These are phyloP conservation scores for Rhamphomyia laevipes DNA, from an alignment of 2,888 invertebrate genomes.

Conservation along the genomic window DNA sequence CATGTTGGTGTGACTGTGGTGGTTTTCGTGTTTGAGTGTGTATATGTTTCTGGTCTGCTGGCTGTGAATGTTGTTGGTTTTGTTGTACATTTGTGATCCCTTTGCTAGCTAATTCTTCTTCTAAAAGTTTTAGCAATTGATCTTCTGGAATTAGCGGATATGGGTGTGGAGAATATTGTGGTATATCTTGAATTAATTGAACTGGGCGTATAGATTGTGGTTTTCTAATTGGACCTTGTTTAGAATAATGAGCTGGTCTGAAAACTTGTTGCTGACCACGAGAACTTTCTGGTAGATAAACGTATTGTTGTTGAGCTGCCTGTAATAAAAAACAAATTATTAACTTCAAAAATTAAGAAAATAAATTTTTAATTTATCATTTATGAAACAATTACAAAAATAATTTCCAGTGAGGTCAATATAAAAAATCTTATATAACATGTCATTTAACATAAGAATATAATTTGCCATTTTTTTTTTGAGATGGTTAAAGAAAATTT, in stretches of 20 bases:
- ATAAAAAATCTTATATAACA: too few relatives aligned
- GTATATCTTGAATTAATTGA: neutral
- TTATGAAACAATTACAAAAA: too few relatives aligned
- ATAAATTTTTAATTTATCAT: too few relatives aligned
- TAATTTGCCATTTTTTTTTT: too few relatives aligned
- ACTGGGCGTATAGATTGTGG: neutral
- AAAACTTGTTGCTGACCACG: neutral
- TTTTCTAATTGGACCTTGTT: neutral
- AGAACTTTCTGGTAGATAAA: neutral
- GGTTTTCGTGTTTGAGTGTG: constrained; percentile 13
- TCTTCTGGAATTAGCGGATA: constrained; percentile 34
- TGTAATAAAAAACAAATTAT: neutral
- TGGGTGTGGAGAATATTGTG: constrained; percentile 14
- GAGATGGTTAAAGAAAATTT: too few relatives aligned
- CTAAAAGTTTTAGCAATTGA: constrained; percentile 30
- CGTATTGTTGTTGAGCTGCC: neutral
- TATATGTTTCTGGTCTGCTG: constrained; percentile 11
- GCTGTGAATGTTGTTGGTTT: constrained; percentile 13
- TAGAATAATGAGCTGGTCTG: neutral
- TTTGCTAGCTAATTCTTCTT: constrained; percentile 23
- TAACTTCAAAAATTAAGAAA: too few relatives aligned
- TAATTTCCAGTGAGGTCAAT: neutral
- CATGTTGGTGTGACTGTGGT: constrained; percentile 12
- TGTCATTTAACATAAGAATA: too few relatives aligned
- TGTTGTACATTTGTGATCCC: constrained; percentile 6